phyloP scores from a whole-genome alignment of 1,140 invertebrate genomes.

The Anastatus disparis region DNA sequence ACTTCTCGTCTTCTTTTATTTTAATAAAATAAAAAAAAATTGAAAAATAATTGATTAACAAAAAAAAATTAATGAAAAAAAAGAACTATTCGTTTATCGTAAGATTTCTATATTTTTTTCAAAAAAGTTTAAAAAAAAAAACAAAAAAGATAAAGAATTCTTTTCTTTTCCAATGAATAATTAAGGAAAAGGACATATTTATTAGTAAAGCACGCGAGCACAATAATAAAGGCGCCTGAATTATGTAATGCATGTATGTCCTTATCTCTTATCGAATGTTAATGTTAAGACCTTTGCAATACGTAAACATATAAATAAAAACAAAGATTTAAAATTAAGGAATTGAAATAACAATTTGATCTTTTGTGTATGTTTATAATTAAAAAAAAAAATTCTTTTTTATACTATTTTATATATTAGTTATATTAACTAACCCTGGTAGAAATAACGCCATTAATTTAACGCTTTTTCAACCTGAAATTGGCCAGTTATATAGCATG shows the following conservation, averaged over 20 bases:
- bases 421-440: too few species aligned
- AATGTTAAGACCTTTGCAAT: background rate
- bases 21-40: background rate
- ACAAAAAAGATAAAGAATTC: constrained; percentile 4
- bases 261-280: background rate
- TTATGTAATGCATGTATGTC: background rate
- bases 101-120: constrained; percentile 37
- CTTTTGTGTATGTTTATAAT: too few species aligned
- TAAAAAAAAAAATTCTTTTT: too few species aligned
- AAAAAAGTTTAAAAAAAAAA: constrained; percentile 28
- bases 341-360: too few species aligned
- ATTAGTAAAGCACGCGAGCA: background rate
- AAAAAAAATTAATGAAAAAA: background rate
- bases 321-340: background rate
- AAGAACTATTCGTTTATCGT: constrained; percentile 14
- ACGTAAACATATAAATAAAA: background rate
- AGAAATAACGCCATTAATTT: too few species aligned
- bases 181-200: background rate
- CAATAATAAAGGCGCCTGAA: constrained; percentile 14
- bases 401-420: too few species aligned
- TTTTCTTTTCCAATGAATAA: constrained; percentile 1
- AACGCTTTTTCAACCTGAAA: too few species aligned
- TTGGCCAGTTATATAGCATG: too few species aligned
- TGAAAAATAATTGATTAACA: background rate
- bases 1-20: constrained; percentile 17